phyloP scores from a whole-genome alignment of 2,113 vertebrate species.

The Oceanodroma tethys region DNA sequence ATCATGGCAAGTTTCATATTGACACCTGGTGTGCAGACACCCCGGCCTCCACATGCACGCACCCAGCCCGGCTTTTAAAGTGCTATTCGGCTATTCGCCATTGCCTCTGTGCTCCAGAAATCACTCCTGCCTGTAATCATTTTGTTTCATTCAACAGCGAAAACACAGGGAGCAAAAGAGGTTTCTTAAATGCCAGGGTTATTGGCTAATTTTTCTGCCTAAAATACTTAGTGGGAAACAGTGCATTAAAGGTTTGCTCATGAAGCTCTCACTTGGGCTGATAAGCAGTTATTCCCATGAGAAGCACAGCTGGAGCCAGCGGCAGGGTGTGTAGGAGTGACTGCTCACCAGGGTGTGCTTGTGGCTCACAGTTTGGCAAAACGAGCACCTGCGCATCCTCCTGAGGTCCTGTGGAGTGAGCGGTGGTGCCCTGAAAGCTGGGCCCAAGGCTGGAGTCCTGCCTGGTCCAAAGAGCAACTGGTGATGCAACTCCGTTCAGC shows the following conservation, averaged over 20 bases:
- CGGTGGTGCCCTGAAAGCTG: background rate
- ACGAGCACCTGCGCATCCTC: accelerated
- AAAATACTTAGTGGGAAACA: background rate
- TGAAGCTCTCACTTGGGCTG: background rate
- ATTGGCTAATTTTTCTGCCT: background rate
- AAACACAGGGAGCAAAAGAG: background rate
- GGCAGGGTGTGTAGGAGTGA: background rate
- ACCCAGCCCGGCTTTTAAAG: background rate
- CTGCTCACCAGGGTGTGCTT: background rate
- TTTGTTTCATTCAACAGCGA: background rate
- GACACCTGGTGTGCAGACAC: slow-evolving; percentile 44
- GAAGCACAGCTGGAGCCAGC: accelerated
- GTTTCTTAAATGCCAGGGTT: background rate
- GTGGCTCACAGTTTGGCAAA: background rate
- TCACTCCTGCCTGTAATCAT: background rate
- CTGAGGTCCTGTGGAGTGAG: background rate
- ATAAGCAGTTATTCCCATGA: background rate
- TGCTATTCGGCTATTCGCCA: background rate
- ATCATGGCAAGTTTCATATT: slow-evolving; percentile 23
- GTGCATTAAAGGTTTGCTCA: background rate
- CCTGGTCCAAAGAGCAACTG: background rate
- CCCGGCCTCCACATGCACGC: background rate
- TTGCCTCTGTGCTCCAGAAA: background rate
- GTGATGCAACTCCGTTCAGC: background rate
- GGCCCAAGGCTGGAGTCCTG: background rate